phyloP scores from a whole-genome alignment of 1,140 invertebrate genomes.

The Drosophila leontia region DNA sequence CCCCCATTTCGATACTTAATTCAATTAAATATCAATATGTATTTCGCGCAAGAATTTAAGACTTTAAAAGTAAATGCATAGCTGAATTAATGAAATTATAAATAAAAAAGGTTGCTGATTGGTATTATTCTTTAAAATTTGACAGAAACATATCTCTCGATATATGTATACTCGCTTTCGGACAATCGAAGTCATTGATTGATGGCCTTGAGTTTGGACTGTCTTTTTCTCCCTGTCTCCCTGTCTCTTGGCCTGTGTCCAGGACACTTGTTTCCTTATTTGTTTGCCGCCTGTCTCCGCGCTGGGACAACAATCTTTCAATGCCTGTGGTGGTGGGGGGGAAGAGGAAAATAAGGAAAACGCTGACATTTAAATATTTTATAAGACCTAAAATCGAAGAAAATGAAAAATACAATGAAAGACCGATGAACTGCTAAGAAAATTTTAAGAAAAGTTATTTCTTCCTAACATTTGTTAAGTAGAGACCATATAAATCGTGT shows the following conservation, averaged over 20 bases:
- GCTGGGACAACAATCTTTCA: slow-evolving; percentile 52
- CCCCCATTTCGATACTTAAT: background rate
- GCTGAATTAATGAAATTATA: background rate
- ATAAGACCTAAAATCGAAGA: slow-evolving; percentile 51
- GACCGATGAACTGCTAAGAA: slow-evolving; percentile 20
- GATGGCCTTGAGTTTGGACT: slow-evolving; percentile 33
- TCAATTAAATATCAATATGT: slow-evolving; percentile 10
- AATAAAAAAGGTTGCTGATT: background rate
- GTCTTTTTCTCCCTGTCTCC: background rate
- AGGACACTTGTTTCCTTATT: slow-evolving; percentile 25
- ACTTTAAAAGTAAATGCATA: background rate
- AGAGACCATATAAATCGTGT: too few relatives aligned
- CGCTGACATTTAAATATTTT: slow-evolving; percentile 72
- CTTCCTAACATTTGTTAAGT: background rate
- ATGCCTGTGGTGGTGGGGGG: background rate
- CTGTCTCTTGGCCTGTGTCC: slow-evolving; percentile 10
- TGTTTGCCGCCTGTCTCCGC: slow-evolving; percentile 27
- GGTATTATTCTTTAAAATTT: slow-evolving; percentile 6
- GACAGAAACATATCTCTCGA: background rate
- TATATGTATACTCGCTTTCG: background rate
- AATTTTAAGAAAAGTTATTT: slow-evolving; percentile 47
- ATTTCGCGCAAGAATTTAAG: background rate
- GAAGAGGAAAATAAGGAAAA: background rate
- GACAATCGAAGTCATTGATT: slow-evolving; percentile 22
- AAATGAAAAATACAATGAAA: slow-evolving; percentile 7